Percentiles rank a stretch among this genome's conserved stretches.
These are phyloP conservation scores for Mythimna loreyi DNA, from an alignment of 2,888 invertebrate species.

Conservation along the genomic window DNA sequence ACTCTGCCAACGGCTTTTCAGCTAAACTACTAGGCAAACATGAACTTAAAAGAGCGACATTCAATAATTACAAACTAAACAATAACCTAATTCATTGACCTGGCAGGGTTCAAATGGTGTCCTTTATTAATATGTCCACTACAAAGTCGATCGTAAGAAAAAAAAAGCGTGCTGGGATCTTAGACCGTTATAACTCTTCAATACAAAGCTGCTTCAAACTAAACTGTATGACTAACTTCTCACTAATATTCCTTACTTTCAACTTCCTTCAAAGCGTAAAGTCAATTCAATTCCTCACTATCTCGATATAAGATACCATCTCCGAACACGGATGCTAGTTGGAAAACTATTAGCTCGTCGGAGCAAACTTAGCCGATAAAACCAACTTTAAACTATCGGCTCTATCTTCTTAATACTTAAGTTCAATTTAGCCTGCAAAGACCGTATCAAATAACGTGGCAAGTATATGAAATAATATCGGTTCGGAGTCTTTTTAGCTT, in stretches of 20 bases:
- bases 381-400: conserved; percentile 24
- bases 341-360: conserved; percentile 59
- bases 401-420: conserved; percentile 15
- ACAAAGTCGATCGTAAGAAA: conserved; percentile 36
- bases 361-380: conserved; percentile 41
- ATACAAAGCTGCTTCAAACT: conserved; percentile 33
- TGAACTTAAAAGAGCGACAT: conserved; percentile 38
- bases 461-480: conserved; percentile 50
- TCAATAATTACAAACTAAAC: conserved; percentile 55
- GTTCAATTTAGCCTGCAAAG: conserved; percentile 36
- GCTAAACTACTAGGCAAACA: conserved; percentile 43
- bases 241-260: conserved; percentile 45
- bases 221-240: conserved; percentile 29
- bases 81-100: conserved; percentile 62
- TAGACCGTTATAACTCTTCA: not conserved
- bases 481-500: conserved; percentile 25
- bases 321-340: conserved; percentile 59
- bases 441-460: conserved; percentile 7
- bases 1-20: no score
- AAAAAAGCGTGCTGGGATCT: no score
- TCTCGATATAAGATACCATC: conserved; percentile 50
- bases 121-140: conserved; percentile 20
- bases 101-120: conserved; percentile 43
- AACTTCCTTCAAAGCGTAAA: conserved; percentile 38
- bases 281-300: conserved; percentile 52